Evolutionary conservation across 1,140 invertebrate genomes (phyloP), one percentile per base, ranked within the genome.

Genomic region (Antheraea pernyi): DNA sequence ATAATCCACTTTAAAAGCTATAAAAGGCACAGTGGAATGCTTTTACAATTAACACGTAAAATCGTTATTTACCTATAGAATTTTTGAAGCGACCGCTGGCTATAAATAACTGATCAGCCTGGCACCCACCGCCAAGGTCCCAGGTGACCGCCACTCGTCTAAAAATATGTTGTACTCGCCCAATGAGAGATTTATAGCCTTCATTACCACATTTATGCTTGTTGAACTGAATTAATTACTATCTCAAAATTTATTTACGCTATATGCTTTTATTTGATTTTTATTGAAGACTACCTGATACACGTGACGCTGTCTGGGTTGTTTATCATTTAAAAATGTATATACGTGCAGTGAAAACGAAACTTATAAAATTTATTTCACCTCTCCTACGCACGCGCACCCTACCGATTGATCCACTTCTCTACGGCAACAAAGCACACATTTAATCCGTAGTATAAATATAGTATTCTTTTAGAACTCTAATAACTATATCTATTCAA

Each of bases 131-230:
- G 67, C 79, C 81, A 86, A 85, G 81, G 86, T 85, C 79, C 75
- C 81, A 83, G 81, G 80, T 85, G 84, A 83, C 81, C 77, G 80
- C 71, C 75, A 79, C 78, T 66, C 70, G 62, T 65, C 78, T 84
- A 88, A 82, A 80, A 84, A 90, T 90, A 86, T 70, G 68, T 74
- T 77, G 78, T 79, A 75, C 73, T 77, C 79, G 75, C 76, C 86
- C 84, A 84, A 87, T 88, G 75, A 80, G 65, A 73, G 83, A 84
- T 89, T 86, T 87, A 85, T 88, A 76, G 76, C 77, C 76, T 82
- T 82, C 81, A 83, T 83, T 89, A 82, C 77, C 69, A 59, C 62
- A 60, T 70, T 70, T 53, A 70, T 39, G 58, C 39, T 39, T 65
- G 66, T 73, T 73, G 53, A 7, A 53, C 39, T 30, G 64, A 74